A percentile compares a stretch with the other conserved stretches of the same genome.
Conservation (phyloP, 2,113 vertebrate genomes). For the Barbus barbus region DNA sequence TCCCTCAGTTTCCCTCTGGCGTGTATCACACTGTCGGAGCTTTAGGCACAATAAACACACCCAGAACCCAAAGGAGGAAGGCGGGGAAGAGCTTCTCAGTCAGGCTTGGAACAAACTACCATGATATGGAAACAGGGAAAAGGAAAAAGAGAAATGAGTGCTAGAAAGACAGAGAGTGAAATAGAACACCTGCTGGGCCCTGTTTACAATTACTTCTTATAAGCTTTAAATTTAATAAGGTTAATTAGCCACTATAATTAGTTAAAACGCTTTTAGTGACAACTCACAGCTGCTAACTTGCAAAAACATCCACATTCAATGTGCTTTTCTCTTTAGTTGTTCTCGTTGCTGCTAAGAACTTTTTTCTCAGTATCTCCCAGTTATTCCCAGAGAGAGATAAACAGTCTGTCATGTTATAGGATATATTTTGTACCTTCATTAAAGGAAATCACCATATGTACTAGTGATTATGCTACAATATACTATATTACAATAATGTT, state of each 20-base stretch:
- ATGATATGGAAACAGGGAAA: slow-evolving; percentile 44
- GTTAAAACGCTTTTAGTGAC: slow-evolving; percentile 49
- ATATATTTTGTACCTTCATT: slow-evolving; percentile 10
- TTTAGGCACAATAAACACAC: slow-evolving; percentile 28
- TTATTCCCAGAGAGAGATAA: slow-evolving; percentile 26
- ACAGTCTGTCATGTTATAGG: background rate
- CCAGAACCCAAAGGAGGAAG: slow-evolving; percentile 40
- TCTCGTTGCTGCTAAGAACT: slow-evolving; percentile 22
- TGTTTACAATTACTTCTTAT: slow-evolving; percentile 56
- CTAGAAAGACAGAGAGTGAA: slow-evolving; percentile 43
- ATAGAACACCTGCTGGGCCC: slow-evolving; percentile 61
- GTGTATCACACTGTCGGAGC: slow-evolving; percentile 10
- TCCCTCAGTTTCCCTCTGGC: slow-evolving; percentile 37
- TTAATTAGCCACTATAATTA: slow-evolving; percentile 64
- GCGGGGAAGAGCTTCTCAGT: slow-evolving; percentile 26
- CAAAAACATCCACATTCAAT: slow-evolving; percentile 12
- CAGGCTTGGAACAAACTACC: slow-evolving; percentile 36
- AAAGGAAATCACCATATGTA: background rate
- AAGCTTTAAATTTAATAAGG: slow-evolving; percentile 59
- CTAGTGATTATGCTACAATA: too few relatives aligned
- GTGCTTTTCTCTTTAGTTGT: slow-evolving; percentile 33
- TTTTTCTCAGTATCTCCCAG: slow-evolving; percentile 10
- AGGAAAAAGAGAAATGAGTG: slow-evolving; percentile 16
- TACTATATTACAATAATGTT: background rate
- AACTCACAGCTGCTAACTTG: slow-evolving; percentile 20